A percentile compares a stretch with the other conserved stretches of the same genome.
phyloP scores from a whole-genome alignment of 2,888 invertebrate genomes.

The Leptogaster cylindrica region DNA sequence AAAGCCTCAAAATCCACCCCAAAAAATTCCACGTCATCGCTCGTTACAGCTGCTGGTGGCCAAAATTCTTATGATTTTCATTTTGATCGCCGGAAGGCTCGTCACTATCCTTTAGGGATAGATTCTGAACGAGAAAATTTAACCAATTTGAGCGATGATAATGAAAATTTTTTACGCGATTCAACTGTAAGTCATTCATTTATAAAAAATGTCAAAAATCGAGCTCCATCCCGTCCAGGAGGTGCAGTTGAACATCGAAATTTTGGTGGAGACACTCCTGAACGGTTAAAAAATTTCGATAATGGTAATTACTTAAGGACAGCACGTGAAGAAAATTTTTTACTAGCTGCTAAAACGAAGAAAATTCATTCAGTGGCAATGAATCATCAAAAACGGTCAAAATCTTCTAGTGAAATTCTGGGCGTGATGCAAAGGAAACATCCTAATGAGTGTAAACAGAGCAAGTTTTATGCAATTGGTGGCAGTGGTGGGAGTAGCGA shows the following conservation, averaged over 20 bases:
- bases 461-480: background rate
- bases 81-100: slow-evolving; percentile 22
- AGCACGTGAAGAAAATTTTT: slow-evolving; percentile 28
- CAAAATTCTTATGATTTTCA: slow-evolving; percentile 36
- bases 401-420: slow-evolving; percentile 56
- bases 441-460: slow-evolving; percentile 13
- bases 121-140: slow-evolving; percentile 13
- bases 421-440: slow-evolving; percentile 52
- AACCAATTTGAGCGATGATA: slow-evolving; percentile 46
- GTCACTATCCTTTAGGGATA: background rate
- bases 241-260: background rate
- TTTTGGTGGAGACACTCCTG: background rate
- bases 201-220: slow-evolving; percentile 52
- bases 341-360: slow-evolving; percentile 18
- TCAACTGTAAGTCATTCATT: slow-evolving; percentile 61
- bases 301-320: slow-evolving; percentile 19
- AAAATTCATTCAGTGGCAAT: slow-evolving; percentile 7
- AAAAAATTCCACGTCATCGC: slow-evolving; percentile 43
- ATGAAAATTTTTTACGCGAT: slow-evolving; percentile 58
- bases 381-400: slow-evolving; percentile 53
- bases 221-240: background rate
- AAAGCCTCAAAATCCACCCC: slow-evolving; percentile 11
- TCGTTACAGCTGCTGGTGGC: slow-evolving; percentile 28
- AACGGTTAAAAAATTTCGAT: background rate
- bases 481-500: background rate